phyloP scores from a whole-genome alignment of 2,888 invertebrate species.

The Caenorhabditis doughertyi region DNA sequence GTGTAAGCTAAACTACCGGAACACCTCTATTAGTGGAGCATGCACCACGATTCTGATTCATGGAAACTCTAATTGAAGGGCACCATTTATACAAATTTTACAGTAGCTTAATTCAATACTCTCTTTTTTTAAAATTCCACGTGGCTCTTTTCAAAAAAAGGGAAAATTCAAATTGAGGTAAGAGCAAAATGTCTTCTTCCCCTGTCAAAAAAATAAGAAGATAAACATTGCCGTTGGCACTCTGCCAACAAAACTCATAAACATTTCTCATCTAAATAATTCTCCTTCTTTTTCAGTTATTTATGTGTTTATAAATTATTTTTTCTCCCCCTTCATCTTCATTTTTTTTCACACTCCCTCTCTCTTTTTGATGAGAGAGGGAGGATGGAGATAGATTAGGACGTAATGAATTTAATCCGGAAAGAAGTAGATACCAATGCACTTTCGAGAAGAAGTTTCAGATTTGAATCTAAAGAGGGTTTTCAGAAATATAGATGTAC shows the following conservation, averaged over 20 bases:
- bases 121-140: too few relatives aligned
- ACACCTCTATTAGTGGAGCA: too few relatives aligned
- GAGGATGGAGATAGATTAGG: not conserved
- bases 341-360: not conserved
- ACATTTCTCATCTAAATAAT: slow-evolving; percentile 19
- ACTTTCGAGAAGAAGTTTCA: not conserved
- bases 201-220: slow-evolving; percentile 4
- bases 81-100: too few relatives aligned
- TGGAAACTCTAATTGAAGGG: too few relatives aligned
- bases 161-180: not conserved
- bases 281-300: slow-evolving; percentile 22
- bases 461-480: too few relatives aligned
- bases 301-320: slow-evolving; percentile 38
- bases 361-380: not conserved
- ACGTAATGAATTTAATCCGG: not conserved
- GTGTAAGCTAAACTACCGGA: too few relatives aligned
- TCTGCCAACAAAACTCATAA: slow-evolving; percentile 41
- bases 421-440: not conserved
- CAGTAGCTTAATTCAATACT: not conserved
- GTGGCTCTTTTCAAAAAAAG: not conserved
- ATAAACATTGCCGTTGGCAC: slow-evolving; percentile 51
- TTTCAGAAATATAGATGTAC: too few relatives aligned
- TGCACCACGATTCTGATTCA: too few relatives aligned
- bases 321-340: not conserved
- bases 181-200: too few relatives aligned